phyloP scores from a whole-genome alignment of 2,797 vertebrate genomes.

The Sebastes steindachneri region DNA sequence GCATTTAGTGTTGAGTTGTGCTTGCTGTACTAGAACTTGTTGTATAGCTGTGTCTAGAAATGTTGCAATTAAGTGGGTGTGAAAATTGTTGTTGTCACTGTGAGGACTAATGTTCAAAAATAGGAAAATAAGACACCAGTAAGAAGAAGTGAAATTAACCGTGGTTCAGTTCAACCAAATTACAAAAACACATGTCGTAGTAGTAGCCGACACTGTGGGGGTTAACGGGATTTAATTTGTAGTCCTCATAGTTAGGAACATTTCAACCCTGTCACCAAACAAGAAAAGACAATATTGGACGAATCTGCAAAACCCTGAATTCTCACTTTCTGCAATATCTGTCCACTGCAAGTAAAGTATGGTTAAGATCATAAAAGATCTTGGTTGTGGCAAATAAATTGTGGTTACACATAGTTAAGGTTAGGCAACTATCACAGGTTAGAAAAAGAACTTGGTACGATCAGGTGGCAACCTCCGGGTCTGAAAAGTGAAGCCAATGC shows the following conservation, averaged over 20 bases:
- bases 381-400: neutral
- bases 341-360: neutral
- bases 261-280: neutral
- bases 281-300: neutral
- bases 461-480: too few relatives aligned
- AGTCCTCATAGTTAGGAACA: neutral
- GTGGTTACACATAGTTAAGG: neutral
- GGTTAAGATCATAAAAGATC: neutral
- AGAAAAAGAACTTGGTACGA: neutral
- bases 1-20: neutral
- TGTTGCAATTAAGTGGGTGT: neutral
- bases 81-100: neutral
- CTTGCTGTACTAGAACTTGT: neutral
- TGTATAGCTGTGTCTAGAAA: neutral
- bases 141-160: neutral
- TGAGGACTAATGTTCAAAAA: neutral
- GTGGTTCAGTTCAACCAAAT: neutral
- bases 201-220: accelerated
- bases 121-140: neutral
- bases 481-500: too few relatives aligned
- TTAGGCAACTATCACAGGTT: neutral
- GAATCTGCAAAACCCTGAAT: neutral
- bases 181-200: neutral
- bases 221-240: accelerated
- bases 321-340: neutral